A percentile compares a stretch with the other conserved stretches of the same genome.
Evolutionary conservation across 2,113 vertebrate genomes (phyloP).

Genomic region (Phocoena phocoena): DNA sequence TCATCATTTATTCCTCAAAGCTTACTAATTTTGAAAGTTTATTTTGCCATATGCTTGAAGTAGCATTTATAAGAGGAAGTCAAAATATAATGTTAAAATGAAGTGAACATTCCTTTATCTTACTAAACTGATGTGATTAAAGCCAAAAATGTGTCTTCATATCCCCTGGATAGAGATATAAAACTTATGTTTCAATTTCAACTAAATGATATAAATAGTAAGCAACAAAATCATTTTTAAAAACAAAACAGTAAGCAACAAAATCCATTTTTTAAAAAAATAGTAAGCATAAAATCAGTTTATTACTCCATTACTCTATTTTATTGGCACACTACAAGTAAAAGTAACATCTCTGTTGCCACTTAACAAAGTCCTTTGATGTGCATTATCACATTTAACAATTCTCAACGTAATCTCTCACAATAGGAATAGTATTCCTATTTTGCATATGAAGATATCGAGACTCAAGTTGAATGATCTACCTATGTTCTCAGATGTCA

Average conservation of each 20-base stretch:
- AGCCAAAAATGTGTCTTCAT: slow-evolving; percentile 52
- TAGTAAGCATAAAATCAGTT: background rate
- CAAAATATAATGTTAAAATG: slow-evolving; percentile 41
- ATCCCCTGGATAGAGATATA: background rate
- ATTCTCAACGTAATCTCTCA: background rate
- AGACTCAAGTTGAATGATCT: background rate
- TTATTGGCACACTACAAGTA: background rate
- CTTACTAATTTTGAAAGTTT: slow-evolving; percentile 37
- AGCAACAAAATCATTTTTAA: background rate
- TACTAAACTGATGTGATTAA: background rate
- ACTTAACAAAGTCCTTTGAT: background rate
- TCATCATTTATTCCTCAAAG: slow-evolving; percentile 15
- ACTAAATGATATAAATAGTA: slow-evolving; percentile 17
- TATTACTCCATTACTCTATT: background rate
- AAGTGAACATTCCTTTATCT: slow-evolving; percentile 46
- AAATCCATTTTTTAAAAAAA: background rate
- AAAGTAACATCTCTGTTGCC: background rate
- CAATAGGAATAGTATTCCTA: background rate
- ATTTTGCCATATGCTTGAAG: slow-evolving; percentile 49
- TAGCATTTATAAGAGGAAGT: background rate
- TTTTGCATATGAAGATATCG: background rate
- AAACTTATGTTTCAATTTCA: slow-evolving; percentile 50
- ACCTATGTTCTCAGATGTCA: background rate
- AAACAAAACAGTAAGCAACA: background rate
- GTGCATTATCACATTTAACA: background rate